These are phyloP conservation scores for Epinephelus awoara DNA, from an alignment of 2,797 vertebrate genomes.

Conservation along the genomic window DNA sequence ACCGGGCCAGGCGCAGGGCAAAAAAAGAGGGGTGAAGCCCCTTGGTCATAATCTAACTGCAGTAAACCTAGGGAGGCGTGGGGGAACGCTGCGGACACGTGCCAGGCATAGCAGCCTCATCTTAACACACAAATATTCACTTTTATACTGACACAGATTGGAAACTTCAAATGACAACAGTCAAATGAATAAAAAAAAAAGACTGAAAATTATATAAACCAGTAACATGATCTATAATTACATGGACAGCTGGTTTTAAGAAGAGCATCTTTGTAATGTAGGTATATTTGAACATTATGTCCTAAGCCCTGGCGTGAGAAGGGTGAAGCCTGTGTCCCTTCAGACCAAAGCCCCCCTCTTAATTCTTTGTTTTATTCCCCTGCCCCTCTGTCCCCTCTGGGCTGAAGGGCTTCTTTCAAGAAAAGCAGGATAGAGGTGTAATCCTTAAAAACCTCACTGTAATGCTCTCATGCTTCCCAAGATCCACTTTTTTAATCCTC, in stretches of 20 bases:
- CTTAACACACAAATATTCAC: constrained; percentile 5
- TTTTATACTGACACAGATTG: background rate
- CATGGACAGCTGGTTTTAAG: constrained; percentile 12
- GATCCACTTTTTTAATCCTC: constrained; percentile 84
- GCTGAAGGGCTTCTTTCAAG: constrained; percentile 81
- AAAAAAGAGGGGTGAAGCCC: constrained; percentile 38
- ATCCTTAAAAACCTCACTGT: constrained; percentile 84
- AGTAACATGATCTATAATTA: constrained; percentile 13
- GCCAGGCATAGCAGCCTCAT: constrained; percentile 10
- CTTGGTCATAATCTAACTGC: constrained; percentile 51
- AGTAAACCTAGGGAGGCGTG: background rate
- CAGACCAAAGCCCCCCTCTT: constrained; percentile 56
- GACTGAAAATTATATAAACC: background rate
- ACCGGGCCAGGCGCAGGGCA: constrained; percentile 2
- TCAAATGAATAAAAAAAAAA: background rate
- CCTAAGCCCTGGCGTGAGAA: constrained; percentile 46
- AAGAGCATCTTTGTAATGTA: background rate
- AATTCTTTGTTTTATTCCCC: constrained; percentile 78
- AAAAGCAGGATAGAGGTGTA: constrained; percentile 85
- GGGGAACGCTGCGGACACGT: constrained; percentile 1
- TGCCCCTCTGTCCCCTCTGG: constrained; percentile 53
- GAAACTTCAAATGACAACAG: constrained; percentile 1
- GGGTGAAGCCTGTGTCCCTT: constrained; percentile 38
- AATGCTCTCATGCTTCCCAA: constrained; percentile 83
- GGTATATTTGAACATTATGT: constrained; percentile 3